Conservation (phyloP, 2,113 vertebrate species). For the Cyprinodon brontotheroides region DNA sequence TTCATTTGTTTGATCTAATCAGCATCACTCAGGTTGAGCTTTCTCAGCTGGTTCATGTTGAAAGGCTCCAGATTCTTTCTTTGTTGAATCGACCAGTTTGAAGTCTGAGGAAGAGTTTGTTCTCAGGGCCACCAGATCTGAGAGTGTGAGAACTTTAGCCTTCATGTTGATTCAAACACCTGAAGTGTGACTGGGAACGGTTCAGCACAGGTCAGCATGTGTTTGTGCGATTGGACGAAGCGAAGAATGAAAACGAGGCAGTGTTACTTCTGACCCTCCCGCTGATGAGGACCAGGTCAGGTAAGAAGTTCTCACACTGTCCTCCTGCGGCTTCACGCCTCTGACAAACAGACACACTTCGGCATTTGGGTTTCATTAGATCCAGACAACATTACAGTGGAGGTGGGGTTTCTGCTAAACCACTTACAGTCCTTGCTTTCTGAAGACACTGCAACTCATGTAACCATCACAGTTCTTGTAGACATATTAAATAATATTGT, state of each 20-base stretch:
- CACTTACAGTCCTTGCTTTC: no score
- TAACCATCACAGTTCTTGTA: not conserved
- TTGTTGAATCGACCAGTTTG: not conserved
- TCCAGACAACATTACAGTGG: not conserved
- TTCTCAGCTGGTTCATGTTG: no score
- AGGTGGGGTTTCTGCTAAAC: no score
- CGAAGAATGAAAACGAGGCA: slow-evolving; percentile 31
- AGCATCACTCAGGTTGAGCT: no score
- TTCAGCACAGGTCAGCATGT: not conserved
- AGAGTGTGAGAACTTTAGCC: slow-evolving; percentile 23
- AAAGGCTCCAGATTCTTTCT: not conserved
- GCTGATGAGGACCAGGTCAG: slow-evolving; percentile 30
- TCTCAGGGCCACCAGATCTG: not conserved
- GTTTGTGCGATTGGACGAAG: not conserved
- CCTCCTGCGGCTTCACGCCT: slow-evolving; percentile 56
- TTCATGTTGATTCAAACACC: slow-evolving; percentile 11
- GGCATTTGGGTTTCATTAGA: not conserved
- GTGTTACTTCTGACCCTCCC: slow-evolving; percentile 47
- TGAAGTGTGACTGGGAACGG: slow-evolving; percentile 13
- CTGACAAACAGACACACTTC: not conserved
- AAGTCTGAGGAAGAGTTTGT: not conserved
- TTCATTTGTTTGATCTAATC: no score
- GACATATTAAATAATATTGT: no score
- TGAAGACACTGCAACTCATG: not conserved
- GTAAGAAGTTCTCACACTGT: slow-evolving; percentile 59